Conservation (phyloP, 2,113 vertebrate species). For the Lophotis ruficrista region DNA sequence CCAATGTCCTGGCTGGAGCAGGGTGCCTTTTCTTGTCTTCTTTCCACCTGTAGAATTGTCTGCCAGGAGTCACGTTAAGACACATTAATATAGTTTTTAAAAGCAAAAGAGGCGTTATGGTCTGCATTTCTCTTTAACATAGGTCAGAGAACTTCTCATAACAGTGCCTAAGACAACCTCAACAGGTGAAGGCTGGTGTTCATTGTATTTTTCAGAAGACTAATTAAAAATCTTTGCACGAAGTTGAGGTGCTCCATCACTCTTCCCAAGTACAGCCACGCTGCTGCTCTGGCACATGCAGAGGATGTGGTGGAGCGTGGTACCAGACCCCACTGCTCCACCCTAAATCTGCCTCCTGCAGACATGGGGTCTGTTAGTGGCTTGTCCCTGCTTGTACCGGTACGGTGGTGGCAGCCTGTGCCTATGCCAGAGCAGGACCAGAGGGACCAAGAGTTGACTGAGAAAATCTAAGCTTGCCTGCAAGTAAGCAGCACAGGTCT, state of each 20-base stretch:
- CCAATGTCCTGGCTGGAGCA: not conserved
- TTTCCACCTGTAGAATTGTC: rapidly evolving
- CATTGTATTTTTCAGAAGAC: not conserved
- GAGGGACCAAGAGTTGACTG: rapidly evolving
- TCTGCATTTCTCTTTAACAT: not conserved
- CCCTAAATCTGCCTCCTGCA: not conserved
- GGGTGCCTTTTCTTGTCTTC: not conserved
- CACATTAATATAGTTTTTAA: not conserved
- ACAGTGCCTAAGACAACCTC: not conserved
- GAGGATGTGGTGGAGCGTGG: too few relatives aligned
- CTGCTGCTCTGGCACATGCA: not conserved
- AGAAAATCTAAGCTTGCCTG: not conserved
- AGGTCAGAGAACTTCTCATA: not conserved
- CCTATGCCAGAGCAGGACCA: not conserved
- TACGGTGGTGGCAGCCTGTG: not conserved
- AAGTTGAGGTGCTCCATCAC: not conserved
- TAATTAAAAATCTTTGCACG: not conserved
- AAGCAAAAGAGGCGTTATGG: not conserved
- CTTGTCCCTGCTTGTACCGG: not conserved
- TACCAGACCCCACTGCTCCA: not conserved
- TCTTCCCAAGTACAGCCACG: not conserved
- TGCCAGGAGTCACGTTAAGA: not conserved
- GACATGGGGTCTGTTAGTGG: not conserved
- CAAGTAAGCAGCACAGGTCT: not conserved
- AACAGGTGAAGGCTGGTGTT: not conserved